Evolutionary conservation across 2,113 vertebrate genomes (phyloP), one percentile per base, ranked within the genome.

Genomic region (Bubo scandiacus): DNA sequence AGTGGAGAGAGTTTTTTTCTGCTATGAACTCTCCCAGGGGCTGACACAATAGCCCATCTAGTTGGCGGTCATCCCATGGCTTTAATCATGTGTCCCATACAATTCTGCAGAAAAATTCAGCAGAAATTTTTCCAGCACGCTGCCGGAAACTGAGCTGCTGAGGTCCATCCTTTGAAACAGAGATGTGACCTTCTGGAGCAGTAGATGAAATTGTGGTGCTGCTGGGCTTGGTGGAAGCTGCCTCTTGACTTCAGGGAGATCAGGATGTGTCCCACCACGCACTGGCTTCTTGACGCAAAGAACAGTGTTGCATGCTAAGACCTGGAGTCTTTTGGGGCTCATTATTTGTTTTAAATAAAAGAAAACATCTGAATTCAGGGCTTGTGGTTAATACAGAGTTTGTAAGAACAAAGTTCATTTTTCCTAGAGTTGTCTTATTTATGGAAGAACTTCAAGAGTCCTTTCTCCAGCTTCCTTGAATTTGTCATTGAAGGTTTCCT

Each of bases 11-110:
- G 47, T 40, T 81, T 82, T 88, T 77, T 30, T 1, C 81, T 63
- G 73, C 93, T 73, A 21, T 94, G 90, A 95, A 62, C 86, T 90
- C 90, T 92, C 88, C 85, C 83, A 86, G 94, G 83, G 65, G 62
- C 86, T 89, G 83, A 38, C 81, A 89, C 86, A 91, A 77, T 20
- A 96, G 91, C n/a, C 57, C 51, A 47, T 78, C 67, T 84, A 86
- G 66, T 86, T 67, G 77, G 83, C 5, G n/a, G 89, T 79, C 87
- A 90, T 89, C 92, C 93, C 79, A 4, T 11, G 49, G 58, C 95
- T 95, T 95, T 91, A 91, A 92, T 92, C 71, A n/a, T 54, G 62
- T 92, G 81, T 82, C 78, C 84, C 70, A 43, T 51, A 62, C 74
- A 17, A 13, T 23, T 62, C 81, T 66, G 70, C 51, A 47, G 78